Evolutionary conservation across 2,113 vertebrate genomes (phyloP), one percentile per base, ranked within the genome.

Genomic region (Cyprinodon variegatus): DNA sequence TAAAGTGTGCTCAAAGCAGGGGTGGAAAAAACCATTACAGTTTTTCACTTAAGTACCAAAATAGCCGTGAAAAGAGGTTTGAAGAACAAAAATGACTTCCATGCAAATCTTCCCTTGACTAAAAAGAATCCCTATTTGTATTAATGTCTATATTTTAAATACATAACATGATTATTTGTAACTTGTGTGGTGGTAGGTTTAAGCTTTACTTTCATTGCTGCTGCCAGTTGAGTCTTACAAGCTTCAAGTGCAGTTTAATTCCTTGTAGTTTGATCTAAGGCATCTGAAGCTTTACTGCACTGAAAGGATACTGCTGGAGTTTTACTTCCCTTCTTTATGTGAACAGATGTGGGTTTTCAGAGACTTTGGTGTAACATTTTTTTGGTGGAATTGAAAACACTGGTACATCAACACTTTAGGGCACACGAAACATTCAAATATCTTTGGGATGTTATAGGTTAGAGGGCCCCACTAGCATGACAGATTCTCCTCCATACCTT

Each of bases 11-110:
- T 76, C 22, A 12, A 41, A 80, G 66, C 62, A 64, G 72, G 65
- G 48, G 66, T 86, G 83, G 72, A 84, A 82, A 78, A 59, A 64
- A 81, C 72, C 69, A 77, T 67, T 67, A 68, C 78, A 85, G 61
- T 39, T 22, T 8, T 70, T 73, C 37, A 72, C 3, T 74, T 12
- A 76, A 77, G 71, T 78, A 22, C 46, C 60, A 67, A 76, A 15
- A 61, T 11, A 14, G 8, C 53, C 61, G 36, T 39, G 7, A 59
- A 81, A 74, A 80, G 64, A 10, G 39, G 14, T 64, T 53, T 11
- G 59, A 11, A 11, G 8, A 57, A 66, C 61, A 11, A 38, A 78
- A 53, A 74, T 45, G 41, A 36, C n/a, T 10, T 43, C 20, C 40
- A 29, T 64, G 10, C 50, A 57, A 57, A n/a, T 57, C n/a, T 57